Base-by-base conservation (phyloP, 1,140 invertebrate species). In the Phthorimaea operculella region DNA sequence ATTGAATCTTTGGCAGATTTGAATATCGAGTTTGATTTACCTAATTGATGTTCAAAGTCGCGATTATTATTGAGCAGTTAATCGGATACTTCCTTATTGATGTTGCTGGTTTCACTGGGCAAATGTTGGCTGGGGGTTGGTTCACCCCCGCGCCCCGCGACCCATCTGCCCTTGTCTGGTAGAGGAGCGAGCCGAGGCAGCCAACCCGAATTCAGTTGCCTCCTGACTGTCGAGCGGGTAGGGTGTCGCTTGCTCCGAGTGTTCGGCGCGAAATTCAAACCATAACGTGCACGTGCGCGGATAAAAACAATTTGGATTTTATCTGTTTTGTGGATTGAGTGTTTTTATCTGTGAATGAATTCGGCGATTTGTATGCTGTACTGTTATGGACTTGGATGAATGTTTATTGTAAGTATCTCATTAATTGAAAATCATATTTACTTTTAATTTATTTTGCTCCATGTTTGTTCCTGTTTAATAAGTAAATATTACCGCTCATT, bases 181-280 rank as follows among this genome's bases (percentile, higher is more conserved):
- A 72, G 63, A 59, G 33, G 56, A 55, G n/a, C n/a, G n/a, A n/a
- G n/a, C n/a, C n/a, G n/a, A n/a, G n/a, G n/a, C n/a, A n/a, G 52
- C 62, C 66, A 70, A 67, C 64, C 16, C 8, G 14, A 16, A 54
- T 59, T 67, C 59, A 83, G 79, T 83, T 66, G 59, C 42, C 57
- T 60, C 58, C 60, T 55, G 54, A 52, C 60, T 55, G 55, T 59
- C 62, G 62, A 7, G 42, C 54, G 65, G 63, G 57, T 49, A 64
- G 69, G 68, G 59, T 66, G 73, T 76, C 10, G 14, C 54, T 52
- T 34, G 53, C 36, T 54, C 15, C 36, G 9, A 42, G 16, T 18
- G 36, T 45, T 68, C 72, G 67, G 69, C 77, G 79, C 72, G 69
- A 79, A 78, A 68, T 79, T 78, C 65, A 57, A 76, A 76, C 54